Evolutionary conservation across 2,888 invertebrate species (phyloP).

Genomic region (Calliscelio sp.): DNA sequence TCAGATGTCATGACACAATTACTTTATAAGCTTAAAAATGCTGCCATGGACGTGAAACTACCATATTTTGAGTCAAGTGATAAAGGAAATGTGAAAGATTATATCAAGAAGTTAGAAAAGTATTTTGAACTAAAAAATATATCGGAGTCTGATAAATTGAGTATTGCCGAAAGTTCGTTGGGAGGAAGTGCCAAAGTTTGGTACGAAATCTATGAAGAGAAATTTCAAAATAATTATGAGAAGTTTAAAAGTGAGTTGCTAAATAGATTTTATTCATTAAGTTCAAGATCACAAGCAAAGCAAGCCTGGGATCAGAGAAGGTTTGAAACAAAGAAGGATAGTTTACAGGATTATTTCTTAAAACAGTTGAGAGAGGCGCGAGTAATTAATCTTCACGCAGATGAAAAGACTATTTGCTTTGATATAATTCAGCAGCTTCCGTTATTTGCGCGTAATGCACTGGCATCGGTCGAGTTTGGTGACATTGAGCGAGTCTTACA

Average conservation of each 20-base stretch:
- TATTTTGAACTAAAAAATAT: neutral
- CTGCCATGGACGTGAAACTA: neutral
- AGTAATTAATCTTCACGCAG: neutral
- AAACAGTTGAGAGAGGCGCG: slow-evolving; percentile 26
- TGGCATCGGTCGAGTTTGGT: neutral
- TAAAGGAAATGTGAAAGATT: slow-evolving; percentile 2
- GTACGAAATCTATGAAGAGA: neutral
- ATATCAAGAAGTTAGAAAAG: slow-evolving; percentile 13
- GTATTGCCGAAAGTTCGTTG: too few relatives aligned
- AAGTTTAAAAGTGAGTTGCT: neutral
- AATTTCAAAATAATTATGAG: slow-evolving; percentile 1
- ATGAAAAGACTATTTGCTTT: slow-evolving; percentile 3
- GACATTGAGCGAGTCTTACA: too few relatives aligned
- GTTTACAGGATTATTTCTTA: slow-evolving; percentile 5
- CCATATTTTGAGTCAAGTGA: slow-evolving; percentile 1
- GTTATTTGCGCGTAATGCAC: neutral
- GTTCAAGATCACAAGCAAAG: too few relatives aligned
- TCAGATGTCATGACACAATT: too few relatives aligned
- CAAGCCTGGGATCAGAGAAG: too few relatives aligned
- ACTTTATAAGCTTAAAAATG: too few relatives aligned
- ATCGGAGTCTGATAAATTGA: too few relatives aligned
- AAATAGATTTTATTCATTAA: too few relatives aligned
- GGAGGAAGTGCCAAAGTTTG: neutral
- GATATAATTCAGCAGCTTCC: slow-evolving; percentile 29
- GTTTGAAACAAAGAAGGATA: too few relatives aligned